Percentiles rank a stretch among this genome's conserved stretches.
phyloP scores from a whole-genome alignment of 2,113 vertebrate species.

The Dinomys branickii region DNA sequence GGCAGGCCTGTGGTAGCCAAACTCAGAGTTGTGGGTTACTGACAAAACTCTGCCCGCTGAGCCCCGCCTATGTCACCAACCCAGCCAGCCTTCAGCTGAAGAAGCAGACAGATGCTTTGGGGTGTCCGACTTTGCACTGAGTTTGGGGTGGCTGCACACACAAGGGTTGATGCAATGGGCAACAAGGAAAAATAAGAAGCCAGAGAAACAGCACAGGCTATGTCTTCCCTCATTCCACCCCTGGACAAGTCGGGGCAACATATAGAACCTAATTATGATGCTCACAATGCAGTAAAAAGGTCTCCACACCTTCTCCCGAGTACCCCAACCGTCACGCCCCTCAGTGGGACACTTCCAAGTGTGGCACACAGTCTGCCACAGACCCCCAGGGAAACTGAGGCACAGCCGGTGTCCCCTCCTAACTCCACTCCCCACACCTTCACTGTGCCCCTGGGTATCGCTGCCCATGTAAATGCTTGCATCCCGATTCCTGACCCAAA shows the following conservation, averaged over 20 bases:
- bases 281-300: background rate
- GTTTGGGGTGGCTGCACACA: background rate
- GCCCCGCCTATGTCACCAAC: background rate
- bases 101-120: background rate
- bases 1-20: background rate
- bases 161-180: background rate
- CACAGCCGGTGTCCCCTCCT: background rate
- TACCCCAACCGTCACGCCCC: background rate
- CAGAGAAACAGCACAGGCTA: background rate
- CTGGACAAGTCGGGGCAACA: background rate
- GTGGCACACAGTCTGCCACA: background rate
- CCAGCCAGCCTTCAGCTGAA: background rate
- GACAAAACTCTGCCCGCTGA: background rate
- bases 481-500: conserved; percentile 1
- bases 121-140: background rate
- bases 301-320: background rate
- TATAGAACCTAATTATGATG: background rate
- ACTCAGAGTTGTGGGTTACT: accelerated
- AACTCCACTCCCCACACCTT: background rate
- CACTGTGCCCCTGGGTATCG: background rate
- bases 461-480: too few species aligned
- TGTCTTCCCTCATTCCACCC: background rate
- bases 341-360: background rate
- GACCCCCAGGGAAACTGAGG: background rate
- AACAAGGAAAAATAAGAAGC: background rate